A percentile compares a stretch with the other conserved stretches of the same genome.
phyloP scores from a whole-genome alignment of 2,797 vertebrate genomes.

The Scolopax bukidnonensis region DNA sequence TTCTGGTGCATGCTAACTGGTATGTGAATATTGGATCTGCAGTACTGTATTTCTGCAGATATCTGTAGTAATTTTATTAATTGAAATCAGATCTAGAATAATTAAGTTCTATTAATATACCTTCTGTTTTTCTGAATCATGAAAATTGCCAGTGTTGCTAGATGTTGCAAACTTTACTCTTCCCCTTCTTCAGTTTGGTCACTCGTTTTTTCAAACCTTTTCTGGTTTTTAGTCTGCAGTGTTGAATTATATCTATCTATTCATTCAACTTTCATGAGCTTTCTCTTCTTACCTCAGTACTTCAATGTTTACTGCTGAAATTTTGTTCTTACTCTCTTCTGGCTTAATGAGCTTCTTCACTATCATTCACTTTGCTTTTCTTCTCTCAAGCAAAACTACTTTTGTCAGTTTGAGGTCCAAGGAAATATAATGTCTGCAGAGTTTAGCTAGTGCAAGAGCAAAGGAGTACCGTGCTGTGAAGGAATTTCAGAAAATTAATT shows the following conservation, averaged over 20 bases:
- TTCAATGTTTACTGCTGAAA: background rate
- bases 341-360: background rate
- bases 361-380: background rate
- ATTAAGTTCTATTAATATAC: conserved; percentile 16
- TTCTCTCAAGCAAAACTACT: background rate
- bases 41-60: background rate
- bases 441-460: background rate
- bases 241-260: background rate
- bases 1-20: background rate
- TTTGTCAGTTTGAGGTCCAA: background rate
- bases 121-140: background rate
- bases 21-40: background rate
- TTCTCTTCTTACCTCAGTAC: background rate
- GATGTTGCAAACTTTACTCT: background rate
- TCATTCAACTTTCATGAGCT: background rate
- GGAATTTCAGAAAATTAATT: background rate
- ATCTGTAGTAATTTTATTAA: background rate
- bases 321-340: background rate
- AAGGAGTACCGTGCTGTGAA: background rate
- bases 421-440: background rate
- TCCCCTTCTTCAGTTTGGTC: background rate
- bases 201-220: background rate
- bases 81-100: background rate
- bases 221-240: background rate
- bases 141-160: background rate